These are phyloP conservation scores for Neogobius melanostomus DNA, from an alignment of 2,113 vertebrate genomes.

Conservation along the genomic window DNA sequence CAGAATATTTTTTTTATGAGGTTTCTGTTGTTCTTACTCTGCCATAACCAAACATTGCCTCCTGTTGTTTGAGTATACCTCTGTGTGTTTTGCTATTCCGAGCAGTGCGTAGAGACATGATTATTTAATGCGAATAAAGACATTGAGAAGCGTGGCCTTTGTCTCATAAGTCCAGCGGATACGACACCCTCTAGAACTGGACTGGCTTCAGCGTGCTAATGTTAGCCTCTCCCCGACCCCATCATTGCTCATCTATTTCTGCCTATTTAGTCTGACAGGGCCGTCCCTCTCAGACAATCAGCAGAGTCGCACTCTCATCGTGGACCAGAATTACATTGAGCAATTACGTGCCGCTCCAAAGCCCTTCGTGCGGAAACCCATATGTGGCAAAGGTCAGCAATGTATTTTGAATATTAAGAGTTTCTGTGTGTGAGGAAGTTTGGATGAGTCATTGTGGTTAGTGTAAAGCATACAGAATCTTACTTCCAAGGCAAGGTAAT, in stretches of 20 bases:
- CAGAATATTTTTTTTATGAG: constrained; percentile 17
- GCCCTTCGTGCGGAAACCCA: constrained; percentile 4
- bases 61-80: constrained; percentile 25
- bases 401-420: constrained; percentile 15
- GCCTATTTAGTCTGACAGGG: constrained; percentile 43
- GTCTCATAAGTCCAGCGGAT: constrained; percentile 29
- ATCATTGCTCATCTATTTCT: constrained; percentile 23
- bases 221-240: constrained; percentile 22
- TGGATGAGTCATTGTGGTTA: background rate
- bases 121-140: constrained; percentile 54
- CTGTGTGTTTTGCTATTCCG: constrained; percentile 30
- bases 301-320: constrained; percentile 10
- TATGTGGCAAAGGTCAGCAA: constrained; percentile 35
- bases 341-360: constrained; percentile 24
- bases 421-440: background rate
- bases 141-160: constrained; percentile 41
- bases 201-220: constrained; percentile 40
- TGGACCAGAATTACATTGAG: constrained; percentile 15
- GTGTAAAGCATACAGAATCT: background rate
- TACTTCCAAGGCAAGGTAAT: background rate
- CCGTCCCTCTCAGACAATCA: constrained; percentile 18
- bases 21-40: constrained; percentile 17
- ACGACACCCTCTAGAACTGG: constrained; percentile 23
- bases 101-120: constrained; percentile 28
- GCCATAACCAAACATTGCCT: constrained; percentile 24